Conservation (phyloP, 2,797 vertebrate genomes). For the Parauchenoglanis punctatus region DNA sequence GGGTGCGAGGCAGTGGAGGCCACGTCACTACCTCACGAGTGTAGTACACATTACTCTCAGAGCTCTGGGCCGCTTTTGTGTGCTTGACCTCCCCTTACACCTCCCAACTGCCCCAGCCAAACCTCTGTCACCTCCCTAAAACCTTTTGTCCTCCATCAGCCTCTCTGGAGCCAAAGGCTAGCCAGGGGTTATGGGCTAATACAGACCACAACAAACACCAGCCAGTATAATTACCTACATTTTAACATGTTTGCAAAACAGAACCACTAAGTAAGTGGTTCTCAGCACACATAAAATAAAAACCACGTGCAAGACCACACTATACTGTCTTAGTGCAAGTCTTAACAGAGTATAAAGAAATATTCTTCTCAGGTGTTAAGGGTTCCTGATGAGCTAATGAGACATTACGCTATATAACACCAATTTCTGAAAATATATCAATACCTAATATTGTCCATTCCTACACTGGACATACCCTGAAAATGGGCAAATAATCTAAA, state of each 20-base stretch:
- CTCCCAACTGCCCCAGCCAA: slow-evolving; percentile 19
- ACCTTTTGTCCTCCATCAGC: slow-evolving; percentile 46
- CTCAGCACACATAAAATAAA: background rate
- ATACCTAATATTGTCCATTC: background rate
- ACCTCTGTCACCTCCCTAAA: slow-evolving; percentile 14
- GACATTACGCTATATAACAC: no score
- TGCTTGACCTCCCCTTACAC: slow-evolving; percentile 15
- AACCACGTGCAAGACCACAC: background rate
- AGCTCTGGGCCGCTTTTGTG: slow-evolving; percentile 33
- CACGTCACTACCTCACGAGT: slow-evolving; percentile 13
- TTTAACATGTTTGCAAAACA: background rate
- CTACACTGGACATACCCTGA: background rate
- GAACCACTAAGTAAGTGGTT: background rate
- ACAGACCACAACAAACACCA: slow-evolving; percentile 11
- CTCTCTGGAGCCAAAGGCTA: slow-evolving; percentile 41
- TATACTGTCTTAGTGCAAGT: background rate
- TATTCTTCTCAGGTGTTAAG: background rate
- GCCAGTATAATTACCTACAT: background rate
- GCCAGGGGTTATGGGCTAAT: slow-evolving; percentile 21
- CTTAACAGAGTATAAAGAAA: background rate
- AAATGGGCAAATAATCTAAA: background rate
- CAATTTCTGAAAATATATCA: background rate
- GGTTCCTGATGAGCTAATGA: background rate
- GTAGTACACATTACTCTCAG: slow-evolving; percentile 3
- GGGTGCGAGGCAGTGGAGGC: background rate